Evolutionary conservation across 2,888 invertebrate genomes (phyloP), one percentile per base, ranked within the genome.

Genomic region (Zelleria hepariella): DNA sequence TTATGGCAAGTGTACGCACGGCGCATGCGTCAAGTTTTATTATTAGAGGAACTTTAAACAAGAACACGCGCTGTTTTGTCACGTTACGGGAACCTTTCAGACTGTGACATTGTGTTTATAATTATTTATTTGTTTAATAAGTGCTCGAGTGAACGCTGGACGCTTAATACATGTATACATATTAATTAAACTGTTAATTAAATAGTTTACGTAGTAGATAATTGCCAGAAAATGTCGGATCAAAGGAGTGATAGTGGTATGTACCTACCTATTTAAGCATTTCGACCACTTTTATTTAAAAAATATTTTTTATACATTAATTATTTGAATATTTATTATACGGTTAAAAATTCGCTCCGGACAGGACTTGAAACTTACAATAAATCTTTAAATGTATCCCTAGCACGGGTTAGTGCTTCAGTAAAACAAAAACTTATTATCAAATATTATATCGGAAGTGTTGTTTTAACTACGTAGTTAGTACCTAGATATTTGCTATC

Each of bases 1-100:
- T 83, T 82, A 84, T 73, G 75, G 74, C 81, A 79, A 86, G 82
- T 79, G 83, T 73, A 70, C 77, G 72, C 63, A 77, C 74, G 77
- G 86, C 86, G 86, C 86, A 83, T 82, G 86, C 80, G 82, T 76
- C 76, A 79, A 80, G 77, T 76, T 77, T 74, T 82, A 84, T 83
- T 85, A 80, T 75, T 78, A 78, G 73, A 73, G 70, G 71, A 67
- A 78, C 77, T 70, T 63, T 74, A 71, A 74, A 70, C 72, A 74
- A 68, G 32, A 77, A 10, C 58, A 10, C 51, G 26, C 21, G 27
- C 20, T 5, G 15, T 10, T 8, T 24, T 21, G 48, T 48, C 15
- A 26, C 57, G 57, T 62, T 21, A 32, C 21, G 20, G 20, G 20
- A 32, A 18, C 21, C 20, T 32, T 55, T 55, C 55, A 55, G 20